A percentile compares a stretch with the other conserved stretches of the same genome.
Evolutionary conservation across 2,888 invertebrate species (phyloP).

Genomic region (Meghimatium bilineatum): DNA sequence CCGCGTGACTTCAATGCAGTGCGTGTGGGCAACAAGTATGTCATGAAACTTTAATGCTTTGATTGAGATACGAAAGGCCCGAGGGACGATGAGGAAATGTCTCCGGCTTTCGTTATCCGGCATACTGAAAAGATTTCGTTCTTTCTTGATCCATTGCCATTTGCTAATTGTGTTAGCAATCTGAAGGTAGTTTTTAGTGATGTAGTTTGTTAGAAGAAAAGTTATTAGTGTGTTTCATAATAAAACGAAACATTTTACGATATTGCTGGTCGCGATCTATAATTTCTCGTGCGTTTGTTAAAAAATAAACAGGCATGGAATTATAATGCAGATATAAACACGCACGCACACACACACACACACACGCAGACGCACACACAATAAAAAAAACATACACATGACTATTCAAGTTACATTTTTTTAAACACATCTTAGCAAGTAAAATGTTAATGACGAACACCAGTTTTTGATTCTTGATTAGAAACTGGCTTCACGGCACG

Average conservation of each 20-base stretch:
- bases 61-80: constrained; percentile 12
- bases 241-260: neutral
- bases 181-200: neutral
- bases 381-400: no score
- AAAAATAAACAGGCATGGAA: neutral
- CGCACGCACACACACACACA: neutral
- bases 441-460: no score
- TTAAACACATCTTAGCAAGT: no score
- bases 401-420: neutral
- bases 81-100: constrained; percentile 19
- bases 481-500: no score
- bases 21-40: constrained; percentile 22
- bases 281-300: neutral
- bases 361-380: neutral
- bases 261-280: neutral
- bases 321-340: no score
- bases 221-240: neutral
- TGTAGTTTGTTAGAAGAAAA: neutral
- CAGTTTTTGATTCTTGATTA: no score
- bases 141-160: constrained; percentile 26
- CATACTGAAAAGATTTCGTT: constrained; percentile 22
- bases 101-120: constrained; percentile 4
- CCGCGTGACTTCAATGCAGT: neutral
- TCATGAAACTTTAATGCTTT: constrained; percentile 28
- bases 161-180: constrained; percentile 17